Base-by-base conservation (phyloP, 2,113 vertebrate genomes). In the Rhagologus leucostigma region DNA sequence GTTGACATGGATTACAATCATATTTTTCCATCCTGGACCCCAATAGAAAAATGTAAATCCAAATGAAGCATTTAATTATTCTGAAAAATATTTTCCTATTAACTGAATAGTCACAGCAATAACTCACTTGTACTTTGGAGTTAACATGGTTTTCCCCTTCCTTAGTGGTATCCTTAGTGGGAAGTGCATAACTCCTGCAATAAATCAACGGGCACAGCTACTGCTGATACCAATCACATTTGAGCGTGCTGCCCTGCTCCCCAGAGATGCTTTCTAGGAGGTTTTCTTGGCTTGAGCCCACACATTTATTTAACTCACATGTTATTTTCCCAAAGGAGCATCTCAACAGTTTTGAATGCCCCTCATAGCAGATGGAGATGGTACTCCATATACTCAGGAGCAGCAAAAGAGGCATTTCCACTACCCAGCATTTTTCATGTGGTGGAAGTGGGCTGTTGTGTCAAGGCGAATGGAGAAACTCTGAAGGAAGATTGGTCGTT, bases 11-110 rank as follows among this genome's bases (percentile, higher is more conserved):
- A 62, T 76, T 47, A 33, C 29, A 30, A 22, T 76, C 16, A 6
- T 49, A 17, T 81, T 88, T 93, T 91, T 89, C 53, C 57, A 65
- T 73, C 63, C 35, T 71, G 37, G 27, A 29, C 53, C 53, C 26
- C 46, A 37, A 2, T 20, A 86, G 73, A 60, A 74, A 64, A 71
- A 83, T 65, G 32, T 26, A 83, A 95, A 96, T 91, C 33, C 64
- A 73, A 87, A 63, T 10, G 16, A 88, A 93, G 29, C 75, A 83
- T 35, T 93, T 92, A 46, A 85, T 91, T 85, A 82, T 37, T 15
- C n/a, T 65, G 74, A 76, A 83, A 90, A 60, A 63, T 64, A 59
- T n/a, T 29, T 47, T 55, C 3, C 1, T 37, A 9, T 69, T 84
- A 85, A 59, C 10, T 19, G 53, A 60, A n/a, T 13, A 35, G 33